Evolutionary conservation across 1,140 invertebrate genomes (phyloP), one percentile per base, ranked within the genome.

Genomic region (Pachypeltis micranthus): DNA sequence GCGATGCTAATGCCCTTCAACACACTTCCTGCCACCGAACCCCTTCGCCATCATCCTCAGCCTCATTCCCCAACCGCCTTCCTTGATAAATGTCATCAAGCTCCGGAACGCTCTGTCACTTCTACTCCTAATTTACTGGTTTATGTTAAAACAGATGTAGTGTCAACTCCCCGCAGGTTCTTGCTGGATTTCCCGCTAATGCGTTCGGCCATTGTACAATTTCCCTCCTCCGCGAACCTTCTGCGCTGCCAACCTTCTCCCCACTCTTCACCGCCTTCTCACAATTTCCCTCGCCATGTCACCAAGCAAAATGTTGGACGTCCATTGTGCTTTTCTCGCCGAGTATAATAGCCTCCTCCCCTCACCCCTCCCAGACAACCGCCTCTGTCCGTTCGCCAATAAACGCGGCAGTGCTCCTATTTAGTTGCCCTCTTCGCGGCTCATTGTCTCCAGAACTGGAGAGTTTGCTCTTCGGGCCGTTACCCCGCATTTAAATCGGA

Each of bases 81-180:
- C 23, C 47, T 51, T 51, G 47, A 51, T 51, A 51, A 51, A 51
- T 51, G 23, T 51, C 47, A 51, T 21, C 47, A 51, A 51, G 12
- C 47, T 51, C 47, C 47, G 47, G 47, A 51, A 51, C 47, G 47
- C 47, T 51, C 47, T 51, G 47, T 51, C 47, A 51, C 47, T 51
- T 51, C 47, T 21, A 51, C 47, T 51, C 47, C 47, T 51, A 51
- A 51, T 51, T 51, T 51, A 51, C 47, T 51, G 47, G 47, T 51
- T 51, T 51, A 51, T 51, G 47, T 51, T 51, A 51, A 51, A 51
- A 51, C 47, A 51, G 47, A 51, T 51, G 47, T 51, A 51, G 47
- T 51, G 47, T 51, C 47, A 51, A 51, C 47, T 21, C 47, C 47
- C 21, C 7, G 12, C 47, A 51, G 19, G 47, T 7, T 51, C 47